These are phyloP conservation scores for Noctua janthe DNA, from an alignment of 2,888 invertebrate genomes.

Conservation along the genomic window DNA sequence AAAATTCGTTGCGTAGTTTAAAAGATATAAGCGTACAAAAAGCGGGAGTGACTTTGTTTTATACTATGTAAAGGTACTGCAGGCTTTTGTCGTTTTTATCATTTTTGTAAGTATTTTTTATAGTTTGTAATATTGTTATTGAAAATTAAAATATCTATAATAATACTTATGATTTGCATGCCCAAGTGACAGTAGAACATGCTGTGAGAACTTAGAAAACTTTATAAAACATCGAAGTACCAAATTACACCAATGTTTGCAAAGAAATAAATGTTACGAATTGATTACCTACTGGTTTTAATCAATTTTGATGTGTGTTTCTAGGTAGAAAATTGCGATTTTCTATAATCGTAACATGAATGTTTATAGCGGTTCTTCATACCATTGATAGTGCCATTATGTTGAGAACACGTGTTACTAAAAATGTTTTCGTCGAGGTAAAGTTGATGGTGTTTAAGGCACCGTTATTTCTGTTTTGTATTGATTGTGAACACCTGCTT, in stretches of 20 bases:
- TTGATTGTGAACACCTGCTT: neutral
- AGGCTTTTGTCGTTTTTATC: too few relatives aligned
- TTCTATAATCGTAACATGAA: conserved; percentile 20
- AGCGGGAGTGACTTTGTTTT: too few relatives aligned
- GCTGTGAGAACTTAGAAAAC: neutral
- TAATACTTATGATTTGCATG: neutral
- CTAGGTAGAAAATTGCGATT: conserved; percentile 29
- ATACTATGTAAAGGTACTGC: too few relatives aligned
- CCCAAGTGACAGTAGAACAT: neutral
- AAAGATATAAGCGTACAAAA: too few relatives aligned
- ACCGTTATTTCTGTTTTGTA: conserved; percentile 7
- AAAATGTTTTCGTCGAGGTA: neutral
- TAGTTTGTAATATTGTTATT: too few relatives aligned
- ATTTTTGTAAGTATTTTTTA: too few relatives aligned
- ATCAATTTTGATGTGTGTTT: conserved; percentile 28
- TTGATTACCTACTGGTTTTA: conserved; percentile 18
- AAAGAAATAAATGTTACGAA: neutral
- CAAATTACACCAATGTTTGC: neutral
- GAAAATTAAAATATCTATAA: neutral
- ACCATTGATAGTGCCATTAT: conserved; percentile 7
- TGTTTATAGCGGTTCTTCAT: conserved; percentile 7
- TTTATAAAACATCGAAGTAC: neutral
- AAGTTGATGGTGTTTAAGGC: neutral
- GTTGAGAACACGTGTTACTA: conserved; percentile 21
- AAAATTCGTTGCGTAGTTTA: too few relatives aligned